A percentile compares a stretch with the other conserved stretches of the same genome.
These are phyloP conservation scores for Trilocha varians DNA, from an alignment of 2,888 invertebrate species.

Conservation along the genomic window DNA sequence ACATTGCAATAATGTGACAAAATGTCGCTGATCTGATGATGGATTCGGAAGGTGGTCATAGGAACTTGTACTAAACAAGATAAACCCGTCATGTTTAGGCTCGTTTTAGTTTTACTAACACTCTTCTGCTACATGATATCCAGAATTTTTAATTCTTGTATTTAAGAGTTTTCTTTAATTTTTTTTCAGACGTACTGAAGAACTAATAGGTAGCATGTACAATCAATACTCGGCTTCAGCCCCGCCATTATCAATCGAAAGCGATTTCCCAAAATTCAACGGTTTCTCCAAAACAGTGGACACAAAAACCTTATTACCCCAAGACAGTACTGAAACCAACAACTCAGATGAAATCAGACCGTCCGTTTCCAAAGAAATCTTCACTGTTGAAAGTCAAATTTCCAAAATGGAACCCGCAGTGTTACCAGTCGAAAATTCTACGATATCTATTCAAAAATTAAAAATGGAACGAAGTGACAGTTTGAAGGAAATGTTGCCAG, in stretches of 20 bases:
- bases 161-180: no score
- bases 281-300: slow-evolving; percentile 35
- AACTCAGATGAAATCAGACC: slow-evolving; percentile 57
- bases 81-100: no score
- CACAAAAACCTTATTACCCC: slow-evolving; percentile 36
- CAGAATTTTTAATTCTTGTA: no score
- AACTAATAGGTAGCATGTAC: slow-evolving; percentile 72
- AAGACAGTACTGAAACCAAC: slow-evolving; percentile 59
- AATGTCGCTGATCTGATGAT: no score
- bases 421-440: slow-evolving; percentile 24
- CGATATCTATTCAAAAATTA: not conserved
- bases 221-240: slow-evolving; percentile 65
- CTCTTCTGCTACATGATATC: no score
- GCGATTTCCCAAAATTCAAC: slow-evolving; percentile 41
- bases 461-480: not conserved
- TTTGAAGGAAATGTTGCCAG: not conserved
- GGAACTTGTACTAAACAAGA: no score
- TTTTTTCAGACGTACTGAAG: slow-evolving; percentile 73
- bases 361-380: slow-evolving; percentile 39
- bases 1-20: no score
- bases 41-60: no score
- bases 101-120: no score
- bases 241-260: slow-evolving; percentile 47
- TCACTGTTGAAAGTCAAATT: slow-evolving; percentile 54
- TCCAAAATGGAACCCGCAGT: slow-evolving; percentile 35